A percentile compares a stretch with the other conserved stretches of the same genome.
Conservation (phyloP, 2,888 invertebrate genomes). For the Emmelina monodactyla region DNA sequence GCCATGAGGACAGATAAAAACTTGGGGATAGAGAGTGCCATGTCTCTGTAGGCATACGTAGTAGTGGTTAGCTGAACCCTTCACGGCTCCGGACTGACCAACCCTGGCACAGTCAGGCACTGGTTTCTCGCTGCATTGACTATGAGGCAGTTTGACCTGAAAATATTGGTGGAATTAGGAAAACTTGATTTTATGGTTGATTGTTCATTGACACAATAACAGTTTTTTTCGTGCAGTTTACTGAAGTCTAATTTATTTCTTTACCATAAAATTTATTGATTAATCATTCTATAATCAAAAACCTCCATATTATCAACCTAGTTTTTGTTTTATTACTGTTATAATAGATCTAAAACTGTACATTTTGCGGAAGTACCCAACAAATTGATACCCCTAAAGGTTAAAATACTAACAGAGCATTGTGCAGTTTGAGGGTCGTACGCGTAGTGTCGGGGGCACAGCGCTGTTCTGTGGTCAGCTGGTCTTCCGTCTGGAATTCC, state of each 20-base stretch:
- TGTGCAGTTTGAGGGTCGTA: conserved; percentile 48
- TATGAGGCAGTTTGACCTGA: conserved; percentile 37
- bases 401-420: conserved; percentile 39
- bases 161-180: conserved; percentile 12
- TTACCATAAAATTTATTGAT: too few species aligned
- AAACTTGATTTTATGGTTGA: conserved; percentile 6
- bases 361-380: too few species aligned
- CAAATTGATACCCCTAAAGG: too few species aligned
- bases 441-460: conserved; percentile 49
- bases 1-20: conserved; percentile 54
- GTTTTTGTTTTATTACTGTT: too few species aligned
- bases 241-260: neutral
- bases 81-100: conserved; percentile 36
- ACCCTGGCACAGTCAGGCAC: conserved; percentile 36
- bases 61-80: conserved; percentile 41
- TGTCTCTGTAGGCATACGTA: conserved; percentile 41
- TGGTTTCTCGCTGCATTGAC: conserved; percentile 38
- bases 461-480: conserved; percentile 40
- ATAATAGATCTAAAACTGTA: too few species aligned
- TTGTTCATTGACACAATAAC: too few species aligned
- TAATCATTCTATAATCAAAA: too few species aligned
- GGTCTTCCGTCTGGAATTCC: conserved; percentile 39
- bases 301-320: too few species aligned
- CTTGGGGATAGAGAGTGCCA: conserved; percentile 33
- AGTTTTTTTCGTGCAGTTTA: too few species aligned